Percentiles rank a stretch among this genome's conserved stretches.
phyloP scores from a whole-genome alignment of 2,113 vertebrate genomes.

The Clarias batrachus region DNA sequence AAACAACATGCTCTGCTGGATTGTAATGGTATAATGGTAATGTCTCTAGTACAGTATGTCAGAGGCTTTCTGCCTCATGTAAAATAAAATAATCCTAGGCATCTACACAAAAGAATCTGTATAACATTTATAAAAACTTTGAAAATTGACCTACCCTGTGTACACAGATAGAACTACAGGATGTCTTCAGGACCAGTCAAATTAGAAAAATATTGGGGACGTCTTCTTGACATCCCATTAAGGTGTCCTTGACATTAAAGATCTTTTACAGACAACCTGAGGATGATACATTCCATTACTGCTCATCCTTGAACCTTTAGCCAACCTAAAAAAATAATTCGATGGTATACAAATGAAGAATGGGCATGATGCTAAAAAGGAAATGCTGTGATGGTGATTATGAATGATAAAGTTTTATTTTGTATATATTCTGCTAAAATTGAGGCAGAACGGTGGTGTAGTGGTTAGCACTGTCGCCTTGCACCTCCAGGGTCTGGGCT shows the following conservation, averaged over 20 bases:
- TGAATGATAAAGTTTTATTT: not conserved
- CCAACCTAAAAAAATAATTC: not conserved
- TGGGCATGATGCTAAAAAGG: not conserved
- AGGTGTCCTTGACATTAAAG: no score
- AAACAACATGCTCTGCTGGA: conserved; percentile 50
- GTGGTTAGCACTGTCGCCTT: no score
- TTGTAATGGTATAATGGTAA: conserved; percentile 29
- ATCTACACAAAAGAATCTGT: not conserved
- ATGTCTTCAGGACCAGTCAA: no score
- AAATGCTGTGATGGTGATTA: not conserved
- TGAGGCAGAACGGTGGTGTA: no score
- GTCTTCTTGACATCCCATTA: no score
- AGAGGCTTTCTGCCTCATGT: not conserved
- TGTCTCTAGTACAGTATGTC: not conserved
- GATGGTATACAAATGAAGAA: not conserved
- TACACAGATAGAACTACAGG: no score
- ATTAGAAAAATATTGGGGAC: no score
- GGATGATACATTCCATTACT: no score
- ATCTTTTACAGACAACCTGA: no score
- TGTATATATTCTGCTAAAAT: not conserved
- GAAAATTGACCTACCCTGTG: no score
- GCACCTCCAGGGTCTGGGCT: no score
- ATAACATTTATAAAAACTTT: not conserved
- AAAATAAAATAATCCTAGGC: not conserved
- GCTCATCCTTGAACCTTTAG: not conserved